Evolutionary conservation across 2,113 vertebrate species (phyloP), one percentile per base, ranked within the genome.

Genomic region (Hemichromis elongatus): DNA sequence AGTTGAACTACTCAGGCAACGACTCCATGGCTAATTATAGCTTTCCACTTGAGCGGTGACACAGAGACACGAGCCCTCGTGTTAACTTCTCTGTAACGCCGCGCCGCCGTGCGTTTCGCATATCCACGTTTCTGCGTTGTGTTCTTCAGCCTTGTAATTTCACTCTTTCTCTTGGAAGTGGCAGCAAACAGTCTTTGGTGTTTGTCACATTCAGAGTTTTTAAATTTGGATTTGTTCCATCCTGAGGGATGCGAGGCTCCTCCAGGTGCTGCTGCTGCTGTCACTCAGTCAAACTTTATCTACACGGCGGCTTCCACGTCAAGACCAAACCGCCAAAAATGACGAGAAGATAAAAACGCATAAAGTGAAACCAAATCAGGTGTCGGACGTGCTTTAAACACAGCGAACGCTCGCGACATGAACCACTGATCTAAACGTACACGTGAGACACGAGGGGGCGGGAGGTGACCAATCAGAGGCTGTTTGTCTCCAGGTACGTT

Each of bases 11-110:
- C 92, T 91, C 89, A 89, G 82, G 86, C 90, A 90, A 77, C 66
- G 68, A 89, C 87, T 81, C 82, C 87, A 89, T 92, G 66, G 57
- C 90, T 94, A 92, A 94, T 93, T 93, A 90, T 89, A 89, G 90
- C 90, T 93, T 93, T 94, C 89, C 86, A 91, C 89, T 90, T 84
- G 90, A 93, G 90, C 83, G 21, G 78, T 85, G 88, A 90, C 86
- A 90, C 81, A 59, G 54, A 90, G 81, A 89, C 90, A 68, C n/a
- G 6, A 85, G 83, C 83, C 90, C 87, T 88, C 47, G 50, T 68
- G 92, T 90, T 90, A 86, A 91, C 92, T 92, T 89, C 88, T 75
- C 40, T 83, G 55, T 26, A 87, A 86, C 75, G 66, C 82, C 56
- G 16, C 57, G 59, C 11, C 54, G 84, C 68, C 59, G 66, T 86